Base-by-base conservation (phyloP, 1,140 invertebrate genomes). In the Leptinotarsa lineolata region DNA sequence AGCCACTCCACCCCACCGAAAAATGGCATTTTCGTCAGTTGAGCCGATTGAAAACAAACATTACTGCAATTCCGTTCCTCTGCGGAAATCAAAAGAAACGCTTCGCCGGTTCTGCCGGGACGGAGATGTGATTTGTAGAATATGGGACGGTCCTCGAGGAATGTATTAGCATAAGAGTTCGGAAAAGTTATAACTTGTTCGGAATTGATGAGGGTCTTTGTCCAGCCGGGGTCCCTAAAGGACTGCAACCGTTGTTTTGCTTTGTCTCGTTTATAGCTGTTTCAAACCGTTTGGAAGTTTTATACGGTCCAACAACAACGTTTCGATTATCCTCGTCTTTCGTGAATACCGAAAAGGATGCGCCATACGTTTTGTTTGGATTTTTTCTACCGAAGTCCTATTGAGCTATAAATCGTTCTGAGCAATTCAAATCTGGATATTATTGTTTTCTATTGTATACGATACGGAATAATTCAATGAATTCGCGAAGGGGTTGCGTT, bases 121-220 rank as follows among this genome's bases (percentile, higher is more conserved):
- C 6, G 21, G 18, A 11, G 64, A 66, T 39, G 64, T 66, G 30
- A 66, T 66, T 66, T 66, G 22, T 44, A 54, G 48, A 54, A 18
- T 16, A 54, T 15, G 15, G 48, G 48, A 66, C 18, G 64, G 64
- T 66, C 64, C 39, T 18, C 64, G n/a, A 39, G 64, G 64, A 66
- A 66, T 66, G 24, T 66, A 66, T 66, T 66, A 66, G 64, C 64
- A 66, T 66, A 66, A 66, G 39, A 66, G 64, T 66, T 66, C 21
- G 45, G 58, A 68, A 68, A 69, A 72, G 58, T 72, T 54, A 54
- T 54, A 54, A 54, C 59, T 73, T 61, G 39, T 63, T 73, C 39
- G 6, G 54, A 46, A 73, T 68, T 73, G 66, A 73, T 66, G 22
- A 66, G 30, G 39, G 64, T 66, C 68, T 73, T 69, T 54, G 48